Base-by-base conservation (phyloP, 2,888 invertebrate genomes). In the Thereva unica region DNA sequence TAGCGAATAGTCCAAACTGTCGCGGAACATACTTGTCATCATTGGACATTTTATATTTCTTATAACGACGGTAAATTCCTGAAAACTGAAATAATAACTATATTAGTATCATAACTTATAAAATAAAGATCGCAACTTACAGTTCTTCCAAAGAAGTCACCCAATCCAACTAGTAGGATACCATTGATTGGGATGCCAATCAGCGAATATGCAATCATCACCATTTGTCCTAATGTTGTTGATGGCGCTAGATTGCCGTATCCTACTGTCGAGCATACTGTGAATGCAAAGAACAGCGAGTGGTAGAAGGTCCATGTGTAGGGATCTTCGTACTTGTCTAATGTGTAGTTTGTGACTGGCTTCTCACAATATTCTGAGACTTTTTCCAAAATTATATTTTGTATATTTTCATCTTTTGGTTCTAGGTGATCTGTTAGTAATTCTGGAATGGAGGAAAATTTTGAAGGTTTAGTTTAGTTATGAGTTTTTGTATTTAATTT, bases 221-320 rank as follows among this genome's bases (percentile, higher is more conserved):
- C 85, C 71, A 93, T 87, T 71, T 93, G 86, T 6, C 93, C 89
- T 47, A 89, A 82, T 71, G 87, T 86, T 1, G 92, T 92, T 0
- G 91, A 90, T 0, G 95, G 95, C 0, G 93, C 88, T 75, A 95
- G 83, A 79, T 95, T 95, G 55, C 95, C 95, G 78, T 95, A 95
- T 55, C 95, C 95, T 72, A 95, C 92, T 5, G 95, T 95, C 76
- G 93, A 94, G 76, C 93, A 91, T 59, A 94, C 93, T 10, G 94
- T 95, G 74, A 95, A 90, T 4, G 93, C 90, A 79, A 95, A 95
- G 82, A 94, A 94, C 76, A 95, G 89, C 1, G 94, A 90, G 80
- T 95, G 94, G 79, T 93, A 94, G 80, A 91, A 94, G 75, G 92
- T 92, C 95, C 95, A 95, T 76, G 85, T 87, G 68, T 84, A 83